Percentiles rank a stretch among this genome's conserved stretches.
phyloP scores from a whole-genome alignment of 2,797 vertebrate genomes.

The Gadopsis bispinosus region DNA sequence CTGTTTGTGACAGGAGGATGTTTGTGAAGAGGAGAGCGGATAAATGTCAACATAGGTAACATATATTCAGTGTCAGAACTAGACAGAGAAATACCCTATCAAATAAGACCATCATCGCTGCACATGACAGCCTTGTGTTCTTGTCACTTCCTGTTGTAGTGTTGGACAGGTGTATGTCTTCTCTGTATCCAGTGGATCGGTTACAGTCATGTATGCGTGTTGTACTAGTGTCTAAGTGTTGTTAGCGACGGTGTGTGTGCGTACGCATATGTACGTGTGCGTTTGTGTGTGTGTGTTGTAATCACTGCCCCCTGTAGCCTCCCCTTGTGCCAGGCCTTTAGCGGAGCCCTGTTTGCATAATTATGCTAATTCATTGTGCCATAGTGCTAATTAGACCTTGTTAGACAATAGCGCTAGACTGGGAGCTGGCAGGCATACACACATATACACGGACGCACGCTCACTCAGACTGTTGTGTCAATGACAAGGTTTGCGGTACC shows the following conservation, averaged over 20 bases:
- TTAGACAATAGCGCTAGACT: slow-evolving; percentile 84
- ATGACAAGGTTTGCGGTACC: slow-evolving; percentile 81
- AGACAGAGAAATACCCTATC: slow-evolving; percentile 7
- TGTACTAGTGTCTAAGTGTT: slow-evolving; percentile 44
- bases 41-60: slow-evolving; percentile 22
- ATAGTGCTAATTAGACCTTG: slow-evolving; percentile 86
- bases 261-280: not conserved
- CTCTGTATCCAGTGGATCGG: slow-evolving; percentile 33
- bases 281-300: slow-evolving; percentile 62
- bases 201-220: slow-evolving; percentile 33
- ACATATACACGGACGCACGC: slow-evolving; percentile 55
- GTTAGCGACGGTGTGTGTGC: slow-evolving; percentile 2
- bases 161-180: slow-evolving; percentile 47
- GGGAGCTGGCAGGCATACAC: slow-evolving; percentile 74
- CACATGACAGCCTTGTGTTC: slow-evolving; percentile 10
- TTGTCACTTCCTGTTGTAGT: slow-evolving; percentile 20
- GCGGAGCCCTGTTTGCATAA: slow-evolving; percentile 84
- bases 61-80: slow-evolving; percentile 16
- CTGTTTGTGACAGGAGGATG: slow-evolving; percentile 37
- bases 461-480: slow-evolving; percentile 81
- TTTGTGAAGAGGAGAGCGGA: slow-evolving; percentile 19
- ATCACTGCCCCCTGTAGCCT: slow-evolving; percentile 79
- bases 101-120: slow-evolving; percentile 16
- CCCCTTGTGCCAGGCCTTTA: slow-evolving; percentile 81
- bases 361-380: slow-evolving; percentile 87